A percentile compares a stretch with the other conserved stretches of the same genome.
Conservation (phyloP, 1,140 invertebrate genomes). For the Pentalonia nigronervosa region DNA sequence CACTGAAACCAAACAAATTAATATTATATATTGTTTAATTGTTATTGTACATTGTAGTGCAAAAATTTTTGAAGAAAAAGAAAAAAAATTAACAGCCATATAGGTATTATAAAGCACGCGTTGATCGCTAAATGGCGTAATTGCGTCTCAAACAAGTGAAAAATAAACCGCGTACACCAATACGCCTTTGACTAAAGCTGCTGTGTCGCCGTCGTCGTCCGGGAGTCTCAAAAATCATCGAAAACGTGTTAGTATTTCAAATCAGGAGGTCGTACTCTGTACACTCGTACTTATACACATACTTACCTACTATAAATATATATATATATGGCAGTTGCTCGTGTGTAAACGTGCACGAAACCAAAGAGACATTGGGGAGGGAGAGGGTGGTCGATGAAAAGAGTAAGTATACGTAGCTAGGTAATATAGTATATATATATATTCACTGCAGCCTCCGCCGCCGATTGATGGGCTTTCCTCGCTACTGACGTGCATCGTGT, state of each 20-base stretch:
- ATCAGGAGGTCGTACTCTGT: not conserved
- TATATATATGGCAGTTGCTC: not conserved
- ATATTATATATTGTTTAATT: not conserved
- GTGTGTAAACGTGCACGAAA: not conserved
- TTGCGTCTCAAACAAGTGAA: not conserved
- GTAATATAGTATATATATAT: not conserved
- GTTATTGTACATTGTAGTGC: not conserved
- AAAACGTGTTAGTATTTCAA: not conserved
- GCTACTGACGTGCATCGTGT: not conserved
- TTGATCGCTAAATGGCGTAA: not conserved
- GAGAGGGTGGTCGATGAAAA: not conserved
- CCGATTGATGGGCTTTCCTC: slow-evolving; percentile 13
- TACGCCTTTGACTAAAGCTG: no score
- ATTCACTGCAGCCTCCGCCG: not conserved
- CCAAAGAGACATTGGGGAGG: not conserved
- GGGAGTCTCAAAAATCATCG: not conserved
- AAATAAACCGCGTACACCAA: not conserved
- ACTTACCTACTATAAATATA: not conserved
- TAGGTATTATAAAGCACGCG: not conserved
- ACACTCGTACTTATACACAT: not conserved
- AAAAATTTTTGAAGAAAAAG: not conserved
- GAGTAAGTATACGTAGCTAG: not conserved
- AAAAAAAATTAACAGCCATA: not conserved
- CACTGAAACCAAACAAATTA: not conserved
- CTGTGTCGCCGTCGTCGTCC: not conserved